These are phyloP conservation scores for Agonopterix arenella DNA, from an alignment of 2,888 invertebrate genomes.

Conservation along the genomic window DNA sequence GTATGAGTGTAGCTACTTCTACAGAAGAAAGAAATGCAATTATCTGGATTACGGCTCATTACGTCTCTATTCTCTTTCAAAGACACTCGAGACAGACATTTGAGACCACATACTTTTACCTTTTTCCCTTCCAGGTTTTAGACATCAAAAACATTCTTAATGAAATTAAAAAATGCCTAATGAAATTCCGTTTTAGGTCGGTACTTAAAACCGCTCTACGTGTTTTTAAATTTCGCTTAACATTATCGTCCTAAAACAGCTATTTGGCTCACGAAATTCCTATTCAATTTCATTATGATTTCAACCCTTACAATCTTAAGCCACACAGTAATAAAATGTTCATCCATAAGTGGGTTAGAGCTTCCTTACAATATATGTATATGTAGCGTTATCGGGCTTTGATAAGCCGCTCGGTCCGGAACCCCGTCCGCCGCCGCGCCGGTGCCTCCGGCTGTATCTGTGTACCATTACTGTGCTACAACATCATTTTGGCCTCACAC, in stretches of 20 bases:
- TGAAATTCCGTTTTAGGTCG: no score
- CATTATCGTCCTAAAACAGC: background rate
- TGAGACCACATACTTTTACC: no score
- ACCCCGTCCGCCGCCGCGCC: constrained; percentile 41
- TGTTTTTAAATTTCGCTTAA: no score
- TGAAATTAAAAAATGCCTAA: no score
- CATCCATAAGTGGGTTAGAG: constrained; percentile 35
- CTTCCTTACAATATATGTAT: constrained; percentile 21
- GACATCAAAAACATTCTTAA: no score
- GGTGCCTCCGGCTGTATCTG: constrained; percentile 45
- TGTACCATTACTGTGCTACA: constrained; percentile 28
- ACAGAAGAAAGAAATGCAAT: no score
- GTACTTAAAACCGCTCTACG: no score
- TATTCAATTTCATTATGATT: background rate
- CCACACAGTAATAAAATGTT: constrained; percentile 21
- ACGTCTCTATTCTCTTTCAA: no score
- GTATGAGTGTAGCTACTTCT: no score
- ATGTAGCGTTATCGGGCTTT: constrained; percentile 49
- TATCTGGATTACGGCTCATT: no score
- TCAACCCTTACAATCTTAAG: constrained; percentile 1
- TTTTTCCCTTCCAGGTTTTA: no score
- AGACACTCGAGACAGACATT: no score
- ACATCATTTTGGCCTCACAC: constrained; percentile 41
- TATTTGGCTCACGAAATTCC: background rate
- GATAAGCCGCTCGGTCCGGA: constrained; percentile 57